Evolutionary conservation across 2,113 vertebrate species (phyloP).

Genomic region (Motacilla alba): DNA sequence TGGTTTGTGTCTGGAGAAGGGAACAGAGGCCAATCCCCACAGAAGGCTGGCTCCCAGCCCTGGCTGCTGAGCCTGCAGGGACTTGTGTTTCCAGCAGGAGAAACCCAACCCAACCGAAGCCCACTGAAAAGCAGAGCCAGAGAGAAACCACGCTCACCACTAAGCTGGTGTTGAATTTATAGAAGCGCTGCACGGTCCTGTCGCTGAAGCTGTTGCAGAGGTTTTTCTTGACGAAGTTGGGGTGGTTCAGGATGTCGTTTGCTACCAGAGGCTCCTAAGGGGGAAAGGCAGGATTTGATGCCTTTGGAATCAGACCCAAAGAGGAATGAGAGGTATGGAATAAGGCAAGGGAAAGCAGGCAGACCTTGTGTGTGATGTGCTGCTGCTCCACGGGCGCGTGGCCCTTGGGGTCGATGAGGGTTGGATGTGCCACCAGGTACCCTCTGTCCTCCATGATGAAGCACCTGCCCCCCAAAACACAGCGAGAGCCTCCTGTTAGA

Average conservation of each 20-base stretch:
- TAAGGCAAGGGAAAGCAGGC: background rate
- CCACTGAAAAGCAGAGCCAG: background rate
- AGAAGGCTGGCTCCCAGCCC: background rate
- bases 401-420: conserved; percentile 98
- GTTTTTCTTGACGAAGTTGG: conserved; percentile 98
- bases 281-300: background rate
- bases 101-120: background rate
- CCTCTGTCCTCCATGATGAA: conserved; percentile 99
- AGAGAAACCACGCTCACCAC: conserved; percentile 71
- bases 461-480: conserved; percentile 75
- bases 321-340: rapidly evolving
- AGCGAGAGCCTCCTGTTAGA: background rate
- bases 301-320: background rate
- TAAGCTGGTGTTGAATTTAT: conserved; percentile 97
- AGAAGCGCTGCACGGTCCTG: conserved; percentile 96
- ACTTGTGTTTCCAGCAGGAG: background rate
- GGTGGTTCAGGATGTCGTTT: conserved; percentile 97
- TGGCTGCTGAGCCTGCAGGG: background rate
- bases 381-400: conserved; percentile 96
- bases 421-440: conserved; percentile 96
- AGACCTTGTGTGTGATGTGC: conserved; percentile 98
- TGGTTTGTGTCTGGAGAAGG: background rate
- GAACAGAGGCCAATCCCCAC: background rate
- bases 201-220: conserved; percentile 99
- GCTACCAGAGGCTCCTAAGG: conserved; percentile 93